Evolutionary conservation across 2,113 vertebrate genomes (phyloP), one percentile per base, ranked within the genome.

Genomic region (Sander vitreus): DNA sequence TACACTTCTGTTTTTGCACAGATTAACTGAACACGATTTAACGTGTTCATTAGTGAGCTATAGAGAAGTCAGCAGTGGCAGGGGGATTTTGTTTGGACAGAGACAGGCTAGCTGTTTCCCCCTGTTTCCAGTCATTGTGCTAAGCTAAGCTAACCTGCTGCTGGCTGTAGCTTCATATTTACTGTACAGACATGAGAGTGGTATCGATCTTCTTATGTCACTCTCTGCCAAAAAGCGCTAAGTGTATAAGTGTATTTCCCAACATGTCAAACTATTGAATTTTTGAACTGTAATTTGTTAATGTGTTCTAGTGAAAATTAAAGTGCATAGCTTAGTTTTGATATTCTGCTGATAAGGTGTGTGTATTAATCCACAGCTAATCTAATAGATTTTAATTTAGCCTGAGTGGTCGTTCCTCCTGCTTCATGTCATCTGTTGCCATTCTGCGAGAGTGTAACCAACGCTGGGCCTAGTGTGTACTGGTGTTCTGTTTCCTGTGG

Each of bases 401-500:
- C 39, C 12, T 54, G 39, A 78, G 65, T 53, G 79, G 27, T 77
- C 75, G 51, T 67, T 64, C 51, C 76, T 88, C 33, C 68, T 16
- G 64, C 72, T 70, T 77, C 14, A 33, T 74, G 54, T 73, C 60
- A 54, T 58, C 51, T 68, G 50, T 1, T 19, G 39, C 59, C 81
- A 27, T 64, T 68, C n/a, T 78, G 72, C 39, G 1, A 64, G 43
- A 65, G 66, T 30, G 21, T 45, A 68, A 58, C 47, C 1, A 62
- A 19, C 25, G 15, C 66, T 62, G 68, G 69, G 21, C 77, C 36
- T 45, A 65, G 64, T 77, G 64, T 78, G 23, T 57, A 36, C 68
- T 70, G 55, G 18, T 67, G 15, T 73, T 74, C 55, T 78, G 73
- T 78, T 80, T 85, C 81, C 68, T 89, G 73, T 86, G 51, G 83